Conservation (phyloP, 1,140 invertebrate species). For the Grapholita molesta region DNA sequence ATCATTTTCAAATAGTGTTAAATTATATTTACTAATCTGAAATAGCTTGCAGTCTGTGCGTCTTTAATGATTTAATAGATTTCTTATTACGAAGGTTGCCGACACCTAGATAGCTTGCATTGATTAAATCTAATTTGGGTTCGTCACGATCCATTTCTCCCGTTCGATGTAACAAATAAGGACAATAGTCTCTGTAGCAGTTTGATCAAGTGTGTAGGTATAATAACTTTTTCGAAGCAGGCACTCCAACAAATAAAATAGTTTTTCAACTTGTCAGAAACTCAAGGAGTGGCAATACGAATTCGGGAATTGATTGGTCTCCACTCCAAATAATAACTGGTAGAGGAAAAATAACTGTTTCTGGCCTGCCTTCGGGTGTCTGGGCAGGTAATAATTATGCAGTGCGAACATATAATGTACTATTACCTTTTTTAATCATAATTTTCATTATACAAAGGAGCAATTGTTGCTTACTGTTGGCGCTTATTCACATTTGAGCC, state of each 20-base stretch:
- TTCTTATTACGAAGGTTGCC: constrained; percentile 37
- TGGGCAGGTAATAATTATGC: too few species aligned
- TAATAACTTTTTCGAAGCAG: constrained; percentile 5
- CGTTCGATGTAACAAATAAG: not conserved
- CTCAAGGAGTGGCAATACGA: not conserved
- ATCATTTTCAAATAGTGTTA: too few species aligned
- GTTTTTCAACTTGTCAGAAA: not conserved
- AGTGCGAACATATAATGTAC: too few species aligned
- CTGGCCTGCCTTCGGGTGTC: too few species aligned
- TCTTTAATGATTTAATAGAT: constrained; percentile 22
- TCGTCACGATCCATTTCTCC: constrained; percentile 28
- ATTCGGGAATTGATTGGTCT: not conserved
- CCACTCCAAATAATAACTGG: not conserved
- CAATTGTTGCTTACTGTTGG: too few species aligned
- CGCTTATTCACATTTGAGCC: too few species aligned
- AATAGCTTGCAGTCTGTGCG: not conserved
- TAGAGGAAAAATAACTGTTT: too few species aligned
- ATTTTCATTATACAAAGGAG: too few species aligned
- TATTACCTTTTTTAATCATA: too few species aligned
- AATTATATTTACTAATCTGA: not conserved
- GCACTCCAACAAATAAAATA: constrained; percentile 8
- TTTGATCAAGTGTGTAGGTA: not conserved
- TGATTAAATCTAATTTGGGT: constrained; percentile 42
- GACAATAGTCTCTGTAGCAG: not conserved
- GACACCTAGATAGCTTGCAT: constrained; percentile 30